phyloP scores from a whole-genome alignment of 2,113 vertebrate genomes.

The Willisornis vidua region DNA sequence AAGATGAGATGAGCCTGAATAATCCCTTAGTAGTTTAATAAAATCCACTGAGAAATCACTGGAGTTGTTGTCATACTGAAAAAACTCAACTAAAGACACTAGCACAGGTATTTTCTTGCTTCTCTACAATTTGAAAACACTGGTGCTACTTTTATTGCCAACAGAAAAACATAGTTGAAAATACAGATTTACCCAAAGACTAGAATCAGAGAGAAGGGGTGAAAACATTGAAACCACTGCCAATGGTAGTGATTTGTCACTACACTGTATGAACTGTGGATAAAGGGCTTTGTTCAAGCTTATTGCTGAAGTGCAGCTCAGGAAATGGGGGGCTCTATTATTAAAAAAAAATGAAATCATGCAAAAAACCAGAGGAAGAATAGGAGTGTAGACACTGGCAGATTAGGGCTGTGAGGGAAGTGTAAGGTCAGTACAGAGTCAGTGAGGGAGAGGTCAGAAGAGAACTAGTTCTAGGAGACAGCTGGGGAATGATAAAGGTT shows the following conservation, averaged over 20 bases:
- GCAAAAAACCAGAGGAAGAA: constrained; percentile 37
- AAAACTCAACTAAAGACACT: not conserved
- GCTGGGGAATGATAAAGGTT: constrained; percentile 37
- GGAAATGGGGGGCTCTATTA: not conserved
- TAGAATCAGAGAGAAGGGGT: not conserved
- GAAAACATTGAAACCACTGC: not conserved
- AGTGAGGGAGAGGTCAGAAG: constrained; percentile 39
- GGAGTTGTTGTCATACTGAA: not conserved
- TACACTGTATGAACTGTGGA: not conserved
- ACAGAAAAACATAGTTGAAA: not conserved
- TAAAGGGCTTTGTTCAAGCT: not conserved
- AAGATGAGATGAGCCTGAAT: not conserved
- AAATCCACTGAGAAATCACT: not conserved
- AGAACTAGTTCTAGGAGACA: constrained; percentile 22
- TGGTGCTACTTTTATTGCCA: not conserved
- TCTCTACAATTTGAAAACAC: not conserved
- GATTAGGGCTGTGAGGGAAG: constrained; percentile 26
- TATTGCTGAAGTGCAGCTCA: not conserved
- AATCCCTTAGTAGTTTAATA: not conserved
- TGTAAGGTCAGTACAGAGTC: constrained; percentile 33
- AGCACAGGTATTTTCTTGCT: not conserved
- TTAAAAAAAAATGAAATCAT: not conserved
- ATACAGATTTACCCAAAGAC: not conserved
- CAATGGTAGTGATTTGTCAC: not conserved
- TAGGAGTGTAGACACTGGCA: not conserved